phyloP scores from a whole-genome alignment of 2,888 invertebrate species.

The Harmothoe impar region DNA sequence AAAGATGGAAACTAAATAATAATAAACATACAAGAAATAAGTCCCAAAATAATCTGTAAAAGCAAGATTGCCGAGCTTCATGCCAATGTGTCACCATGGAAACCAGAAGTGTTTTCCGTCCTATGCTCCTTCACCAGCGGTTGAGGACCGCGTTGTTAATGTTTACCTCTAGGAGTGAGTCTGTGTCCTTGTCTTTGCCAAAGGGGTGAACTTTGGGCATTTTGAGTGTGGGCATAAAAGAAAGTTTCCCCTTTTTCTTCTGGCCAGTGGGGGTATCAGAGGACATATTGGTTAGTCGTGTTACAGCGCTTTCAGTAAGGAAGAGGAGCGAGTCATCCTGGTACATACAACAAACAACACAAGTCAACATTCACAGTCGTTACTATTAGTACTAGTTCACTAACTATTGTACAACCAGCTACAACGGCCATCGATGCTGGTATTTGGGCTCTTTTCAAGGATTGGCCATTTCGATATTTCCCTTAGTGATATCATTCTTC shows the following conservation, averaged over 20 bases:
- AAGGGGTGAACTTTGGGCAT: slow-evolving; percentile 38
- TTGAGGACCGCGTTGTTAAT: background rate
- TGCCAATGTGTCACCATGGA: slow-evolving; percentile 12
- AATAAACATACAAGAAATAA: background rate
- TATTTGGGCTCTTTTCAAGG: too few relatives aligned
- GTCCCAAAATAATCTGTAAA: background rate
- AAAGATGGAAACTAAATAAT: background rate
- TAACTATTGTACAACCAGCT: too few relatives aligned
- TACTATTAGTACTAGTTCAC: background rate
- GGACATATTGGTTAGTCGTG: slow-evolving; percentile 24
- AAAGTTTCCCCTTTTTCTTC: slow-evolving; percentile 59
- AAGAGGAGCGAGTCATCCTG: slow-evolving; percentile 8
- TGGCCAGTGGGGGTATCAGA: slow-evolving; percentile 6
- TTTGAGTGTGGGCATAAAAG: slow-evolving; percentile 53
- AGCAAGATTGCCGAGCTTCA: background rate
- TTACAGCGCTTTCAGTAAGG: slow-evolving; percentile 37
- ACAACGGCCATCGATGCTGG: background rate
- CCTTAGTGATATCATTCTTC: too few relatives aligned
- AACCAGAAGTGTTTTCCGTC: background rate
- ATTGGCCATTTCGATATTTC: too few relatives aligned
- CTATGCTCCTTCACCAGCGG: background rate
- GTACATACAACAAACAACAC: background rate
- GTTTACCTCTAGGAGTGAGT: slow-evolving; percentile 11
- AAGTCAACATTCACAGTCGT: background rate
- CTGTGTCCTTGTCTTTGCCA: slow-evolving; percentile 38